These are phyloP conservation scores for Sterna hirundo DNA, from an alignment of 2,113 vertebrate genomes.

Conservation along the genomic window DNA sequence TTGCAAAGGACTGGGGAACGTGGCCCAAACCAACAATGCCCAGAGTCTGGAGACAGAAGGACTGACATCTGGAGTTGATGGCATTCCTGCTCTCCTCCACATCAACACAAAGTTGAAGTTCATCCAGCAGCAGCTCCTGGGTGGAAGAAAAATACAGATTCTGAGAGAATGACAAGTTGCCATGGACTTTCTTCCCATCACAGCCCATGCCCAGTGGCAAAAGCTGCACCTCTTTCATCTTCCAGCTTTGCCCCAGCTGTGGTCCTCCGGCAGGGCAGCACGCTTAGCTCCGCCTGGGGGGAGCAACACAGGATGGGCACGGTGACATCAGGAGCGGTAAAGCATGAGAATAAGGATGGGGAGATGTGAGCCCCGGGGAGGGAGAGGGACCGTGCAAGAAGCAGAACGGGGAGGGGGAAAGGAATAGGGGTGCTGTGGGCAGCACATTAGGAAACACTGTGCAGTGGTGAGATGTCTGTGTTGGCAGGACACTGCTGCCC, in stretches of 20 bases:
- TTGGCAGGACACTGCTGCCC: background rate
- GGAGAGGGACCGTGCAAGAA: background rate
- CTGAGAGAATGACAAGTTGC: background rate
- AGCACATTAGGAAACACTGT: background rate
- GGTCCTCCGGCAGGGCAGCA: background rate
- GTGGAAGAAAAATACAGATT: background rate
- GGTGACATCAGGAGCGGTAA: background rate
- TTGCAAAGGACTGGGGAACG: background rate
- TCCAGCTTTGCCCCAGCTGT: fast-evolving
- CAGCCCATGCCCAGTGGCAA: background rate
- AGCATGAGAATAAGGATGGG: background rate
- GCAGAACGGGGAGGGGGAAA: background rate
- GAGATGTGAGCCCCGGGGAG: background rate
- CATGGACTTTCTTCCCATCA: background rate
- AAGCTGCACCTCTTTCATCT: background rate
- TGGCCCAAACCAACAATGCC: background rate
- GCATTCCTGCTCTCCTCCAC: background rate
- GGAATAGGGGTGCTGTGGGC: background rate
- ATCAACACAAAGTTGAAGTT: background rate
- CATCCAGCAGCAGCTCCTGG: background rate
- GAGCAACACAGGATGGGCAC: background rate
- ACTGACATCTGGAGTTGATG: background rate
- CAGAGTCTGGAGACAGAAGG: background rate
- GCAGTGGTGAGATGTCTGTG: background rate
- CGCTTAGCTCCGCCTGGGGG: background rate